Evolutionary conservation across 2,888 invertebrate genomes (phyloP).

Genomic region (Eupithecia centaureata): DNA sequence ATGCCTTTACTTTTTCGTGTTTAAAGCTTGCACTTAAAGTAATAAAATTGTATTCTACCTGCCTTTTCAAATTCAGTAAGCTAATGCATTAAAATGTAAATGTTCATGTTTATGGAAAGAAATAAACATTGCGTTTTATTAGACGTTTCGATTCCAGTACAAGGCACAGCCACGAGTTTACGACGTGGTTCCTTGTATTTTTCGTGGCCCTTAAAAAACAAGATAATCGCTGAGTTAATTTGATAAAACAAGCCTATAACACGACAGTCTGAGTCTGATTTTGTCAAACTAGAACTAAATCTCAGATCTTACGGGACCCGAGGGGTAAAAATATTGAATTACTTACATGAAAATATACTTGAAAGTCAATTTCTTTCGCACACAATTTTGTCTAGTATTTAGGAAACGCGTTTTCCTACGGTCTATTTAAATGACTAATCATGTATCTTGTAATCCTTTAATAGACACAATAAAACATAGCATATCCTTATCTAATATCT

Average conservation of each 20-base stretch:
- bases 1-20: neutral
- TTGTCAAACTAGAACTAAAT: too few relatives aligned
- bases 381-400: too few relatives aligned
- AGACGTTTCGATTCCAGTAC: constrained; percentile 32
- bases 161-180: constrained; percentile 20
- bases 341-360: too few relatives aligned
- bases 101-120: constrained; percentile 25
- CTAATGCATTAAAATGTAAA: constrained; percentile 27
- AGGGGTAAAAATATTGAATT: too few relatives aligned
- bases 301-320: too few relatives aligned
- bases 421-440: too few relatives aligned
- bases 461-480: too few relatives aligned
- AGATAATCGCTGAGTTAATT: constrained; percentile 5
- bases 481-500: too few relatives aligned
- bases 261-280: too few relatives aligned
- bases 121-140: constrained; percentile 34
- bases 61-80: constrained; percentile 14
- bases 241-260: neutral
- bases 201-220: constrained; percentile 10
- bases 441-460: too few relatives aligned
- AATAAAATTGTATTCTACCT: constrained; percentile 13
- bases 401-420: too few relatives aligned
- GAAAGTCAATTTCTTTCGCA: too few relatives aligned
- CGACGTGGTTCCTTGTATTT: constrained; percentile 15
- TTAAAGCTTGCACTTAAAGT: neutral